phyloP scores from a whole-genome alignment of 1,140 invertebrate genomes.

The Drosophila asahinai region DNA sequence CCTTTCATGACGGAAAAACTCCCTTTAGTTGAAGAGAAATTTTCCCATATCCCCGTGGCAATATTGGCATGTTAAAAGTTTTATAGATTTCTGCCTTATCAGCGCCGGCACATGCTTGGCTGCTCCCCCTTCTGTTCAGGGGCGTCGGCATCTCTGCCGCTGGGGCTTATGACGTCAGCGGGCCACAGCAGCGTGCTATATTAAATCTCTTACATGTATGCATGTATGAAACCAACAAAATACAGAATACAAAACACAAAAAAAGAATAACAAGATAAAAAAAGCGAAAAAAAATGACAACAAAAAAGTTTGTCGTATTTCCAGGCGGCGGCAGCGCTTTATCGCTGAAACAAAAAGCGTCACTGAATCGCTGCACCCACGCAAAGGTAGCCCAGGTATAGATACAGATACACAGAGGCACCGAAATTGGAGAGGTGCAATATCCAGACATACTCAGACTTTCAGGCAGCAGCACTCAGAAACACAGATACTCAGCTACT shows the following conservation, averaged over 20 bases:
- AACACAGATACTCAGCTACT: conserved; percentile 2
- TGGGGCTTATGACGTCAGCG: conserved; percentile 67
- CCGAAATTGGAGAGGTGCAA: conserved; percentile 47
- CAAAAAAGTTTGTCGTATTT: conserved; percentile 45
- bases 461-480: conserved; percentile 10
- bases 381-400: conserved; percentile 32
- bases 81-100: conserved; percentile 68
- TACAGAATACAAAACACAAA: not conserved
- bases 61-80: conserved; percentile 50
- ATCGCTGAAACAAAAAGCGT: conserved; percentile 65
- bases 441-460: conserved; percentile 23
- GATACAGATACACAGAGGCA: conserved; percentile 33
- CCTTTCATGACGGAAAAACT: conserved; percentile 13
- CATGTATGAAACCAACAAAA: conserved; percentile 30
- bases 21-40: conserved; percentile 2
- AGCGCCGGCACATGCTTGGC: conserved; percentile 42
- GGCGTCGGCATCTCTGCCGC: conserved; percentile 18
- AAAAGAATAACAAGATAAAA: conserved; percentile 51
- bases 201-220: conserved; percentile 61
- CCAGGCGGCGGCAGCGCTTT: conserved; percentile 44
- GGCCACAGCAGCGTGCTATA: conserved; percentile 55
- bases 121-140: not conserved
- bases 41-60: conserved; percentile 22
- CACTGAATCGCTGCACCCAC: conserved; percentile 62
- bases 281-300: conserved; percentile 26